Evolutionary conservation across 2,888 invertebrate species (phyloP).

Genomic region (Archips crataeganus): DNA sequence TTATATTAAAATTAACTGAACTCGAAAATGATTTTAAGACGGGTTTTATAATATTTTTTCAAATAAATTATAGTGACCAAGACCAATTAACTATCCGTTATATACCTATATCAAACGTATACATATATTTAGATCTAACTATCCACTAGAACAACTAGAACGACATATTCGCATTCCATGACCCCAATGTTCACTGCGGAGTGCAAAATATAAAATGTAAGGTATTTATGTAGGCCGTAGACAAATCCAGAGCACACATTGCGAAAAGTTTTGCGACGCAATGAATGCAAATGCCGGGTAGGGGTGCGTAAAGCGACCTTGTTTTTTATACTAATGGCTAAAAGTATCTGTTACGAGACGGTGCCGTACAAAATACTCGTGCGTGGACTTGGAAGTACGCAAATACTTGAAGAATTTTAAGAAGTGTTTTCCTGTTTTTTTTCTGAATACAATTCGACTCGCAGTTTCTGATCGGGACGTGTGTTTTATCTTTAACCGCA

Average conservation of each 20-base stretch:
- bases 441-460: too few relatives aligned
- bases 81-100: too few relatives aligned
- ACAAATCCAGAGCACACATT: constrained; percentile 44
- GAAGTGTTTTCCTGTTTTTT: background rate
- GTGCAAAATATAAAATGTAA: constrained; percentile 35
- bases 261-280: constrained; percentile 44
- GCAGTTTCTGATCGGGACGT: too few relatives aligned
- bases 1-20: too few relatives aligned
- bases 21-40: too few relatives aligned
- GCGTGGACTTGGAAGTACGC: background rate
- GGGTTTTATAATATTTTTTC: too few relatives aligned
- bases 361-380: constrained; percentile 15
- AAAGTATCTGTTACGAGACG: constrained; percentile 26
- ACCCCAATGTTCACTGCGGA: constrained; percentile 12
- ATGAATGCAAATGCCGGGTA: constrained; percentile 45
- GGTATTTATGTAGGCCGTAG: constrained; percentile 40
- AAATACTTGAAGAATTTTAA: background rate
- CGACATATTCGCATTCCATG: constrained; percentile 9
- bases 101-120: too few relatives aligned
- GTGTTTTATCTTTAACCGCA: background rate
- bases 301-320: constrained; percentile 36
- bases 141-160: background rate
- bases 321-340: constrained; percentile 40
- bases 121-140: too few relatives aligned
- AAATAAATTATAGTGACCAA: too few relatives aligned